Conservation (phyloP, 2,113 vertebrate species). For the Rhodinocichla rosea region DNA sequence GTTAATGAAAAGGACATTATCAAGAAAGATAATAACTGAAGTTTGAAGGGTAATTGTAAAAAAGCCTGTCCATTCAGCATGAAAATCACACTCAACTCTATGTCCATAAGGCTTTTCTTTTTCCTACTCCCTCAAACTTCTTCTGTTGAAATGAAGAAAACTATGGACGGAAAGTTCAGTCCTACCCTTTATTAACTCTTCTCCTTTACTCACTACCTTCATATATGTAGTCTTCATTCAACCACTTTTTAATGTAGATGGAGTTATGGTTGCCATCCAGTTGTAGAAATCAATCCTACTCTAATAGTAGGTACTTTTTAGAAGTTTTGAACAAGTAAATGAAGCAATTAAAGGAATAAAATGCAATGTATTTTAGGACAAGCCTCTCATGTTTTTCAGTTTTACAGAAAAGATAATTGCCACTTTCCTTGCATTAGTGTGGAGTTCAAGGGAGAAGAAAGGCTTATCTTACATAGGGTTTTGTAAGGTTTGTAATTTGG, state of each 20-base stretch:
- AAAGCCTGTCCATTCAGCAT: fast-evolving
- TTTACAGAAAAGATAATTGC: background rate
- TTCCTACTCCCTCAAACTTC: background rate
- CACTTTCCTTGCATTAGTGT: fast-evolving
- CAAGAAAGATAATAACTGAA: background rate
- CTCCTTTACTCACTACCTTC: background rate
- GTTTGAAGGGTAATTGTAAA: background rate
- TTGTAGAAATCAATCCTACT: background rate
- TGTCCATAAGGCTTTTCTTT: background rate
- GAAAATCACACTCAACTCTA: background rate
- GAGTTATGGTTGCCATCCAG: background rate
- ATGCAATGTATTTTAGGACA: background rate
- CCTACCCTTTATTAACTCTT: background rate
- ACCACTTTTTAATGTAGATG: background rate
- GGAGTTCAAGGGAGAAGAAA: background rate
- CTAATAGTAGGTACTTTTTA: background rate
- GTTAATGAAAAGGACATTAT: background rate
- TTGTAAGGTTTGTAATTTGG: background rate
- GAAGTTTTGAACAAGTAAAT: background rate
- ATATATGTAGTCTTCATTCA: background rate
- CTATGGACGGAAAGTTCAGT: background rate
- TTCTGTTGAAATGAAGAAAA: background rate
- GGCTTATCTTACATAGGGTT: background rate
- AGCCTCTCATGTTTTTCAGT: background rate
- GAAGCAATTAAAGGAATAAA: background rate